Evolutionary conservation across 2,888 invertebrate genomes (phyloP).

Genomic region (Asteroscopus sphinx): DNA sequence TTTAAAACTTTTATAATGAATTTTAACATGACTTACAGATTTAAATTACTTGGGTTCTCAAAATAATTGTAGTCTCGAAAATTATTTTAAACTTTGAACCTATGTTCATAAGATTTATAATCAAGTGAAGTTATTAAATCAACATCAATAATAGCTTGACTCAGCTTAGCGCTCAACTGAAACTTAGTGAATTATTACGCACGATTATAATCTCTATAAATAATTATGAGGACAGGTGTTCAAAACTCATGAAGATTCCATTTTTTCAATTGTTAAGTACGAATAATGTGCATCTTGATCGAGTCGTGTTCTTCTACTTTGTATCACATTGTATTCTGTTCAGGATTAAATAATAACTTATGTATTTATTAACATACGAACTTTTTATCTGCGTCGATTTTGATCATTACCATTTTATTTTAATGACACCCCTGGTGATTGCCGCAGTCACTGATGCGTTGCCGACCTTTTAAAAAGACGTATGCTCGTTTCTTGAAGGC

Average conservation of each 20-base stretch:
- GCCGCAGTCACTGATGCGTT: too few species aligned
- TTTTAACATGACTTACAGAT: constrained; percentile 59
- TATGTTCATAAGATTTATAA: not conserved
- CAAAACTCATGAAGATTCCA: constrained; percentile 59
- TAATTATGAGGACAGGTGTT: constrained; percentile 70
- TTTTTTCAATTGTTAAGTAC: constrained; percentile 54
- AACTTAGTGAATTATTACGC: constrained; percentile 87
- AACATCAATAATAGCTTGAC: constrained; percentile 53
- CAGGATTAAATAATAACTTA: constrained; percentile 10
- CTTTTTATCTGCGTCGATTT: too few species aligned
- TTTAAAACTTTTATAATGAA: constrained; percentile 54
- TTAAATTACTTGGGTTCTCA: constrained; percentile 50
- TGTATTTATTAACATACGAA: not conserved
- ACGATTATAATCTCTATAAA: constrained; percentile 88
- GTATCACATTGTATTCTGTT: constrained; percentile 22
- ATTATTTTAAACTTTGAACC: constrained; percentile 5
- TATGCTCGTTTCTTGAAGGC: too few species aligned
- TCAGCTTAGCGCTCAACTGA: constrained; percentile 74
- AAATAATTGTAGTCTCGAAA: not conserved
- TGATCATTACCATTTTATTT: too few species aligned
- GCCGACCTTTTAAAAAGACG: too few species aligned
- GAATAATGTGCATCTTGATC: constrained; percentile 41
- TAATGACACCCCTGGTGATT: too few species aligned
- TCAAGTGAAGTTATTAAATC: constrained; percentile 36
- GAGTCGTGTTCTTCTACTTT: constrained; percentile 31